Evolutionary conservation across 1,140 invertebrate species (phyloP).

Genomic region (Euura lappo): DNA sequence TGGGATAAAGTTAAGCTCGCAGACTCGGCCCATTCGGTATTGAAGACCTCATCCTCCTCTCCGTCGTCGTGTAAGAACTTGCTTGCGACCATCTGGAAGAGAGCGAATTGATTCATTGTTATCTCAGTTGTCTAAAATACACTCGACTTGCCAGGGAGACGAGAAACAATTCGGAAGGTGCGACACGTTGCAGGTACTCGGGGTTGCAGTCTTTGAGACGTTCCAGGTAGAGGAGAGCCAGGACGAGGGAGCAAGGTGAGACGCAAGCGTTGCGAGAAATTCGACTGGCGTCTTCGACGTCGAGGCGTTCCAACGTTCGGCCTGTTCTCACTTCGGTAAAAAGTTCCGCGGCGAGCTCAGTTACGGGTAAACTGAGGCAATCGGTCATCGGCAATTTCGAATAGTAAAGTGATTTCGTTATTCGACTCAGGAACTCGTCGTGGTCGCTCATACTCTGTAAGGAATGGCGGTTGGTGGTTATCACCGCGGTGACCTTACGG

Average conservation of each 20-base stretch:
- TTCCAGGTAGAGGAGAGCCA: slow-evolving; percentile 88
- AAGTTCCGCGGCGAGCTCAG: slow-evolving; percentile 83
- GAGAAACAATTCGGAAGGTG: slow-evolving; percentile 89
- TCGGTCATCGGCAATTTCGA: slow-evolving; percentile 74
- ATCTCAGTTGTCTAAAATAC: slow-evolving; percentile 4
- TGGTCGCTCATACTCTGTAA: slow-evolving; percentile 72
- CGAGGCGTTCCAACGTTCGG: slow-evolving; percentile 78
- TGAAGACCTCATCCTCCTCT: slow-evolving; percentile 86
- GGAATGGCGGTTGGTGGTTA: slow-evolving; percentile 22
- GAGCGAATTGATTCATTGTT: slow-evolving; percentile 20
- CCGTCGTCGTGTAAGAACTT: slow-evolving; percentile 94
- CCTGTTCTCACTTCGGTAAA: slow-evolving; percentile 75
- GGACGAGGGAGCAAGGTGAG: slow-evolving; percentile 82
- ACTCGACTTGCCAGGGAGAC: slow-evolving; percentile 81
- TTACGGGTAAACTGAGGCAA: slow-evolving; percentile 78
- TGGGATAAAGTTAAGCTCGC: slow-evolving; percentile 75
- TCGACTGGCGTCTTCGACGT: slow-evolving; percentile 78
- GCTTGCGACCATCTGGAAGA: slow-evolving; percentile 88
- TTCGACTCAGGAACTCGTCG: slow-evolving; percentile 75
- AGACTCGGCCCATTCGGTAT: slow-evolving; percentile 87
- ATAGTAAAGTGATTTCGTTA: slow-evolving; percentile 87
- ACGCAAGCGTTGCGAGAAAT: slow-evolving; percentile 82
- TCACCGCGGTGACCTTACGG: too few species aligned
- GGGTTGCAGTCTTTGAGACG: slow-evolving; percentile 80
- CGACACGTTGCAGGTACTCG: slow-evolving; percentile 79